Base-by-base conservation (phyloP, 2,888 invertebrate species). In the Chaetogeoica ovagalla region DNA sequence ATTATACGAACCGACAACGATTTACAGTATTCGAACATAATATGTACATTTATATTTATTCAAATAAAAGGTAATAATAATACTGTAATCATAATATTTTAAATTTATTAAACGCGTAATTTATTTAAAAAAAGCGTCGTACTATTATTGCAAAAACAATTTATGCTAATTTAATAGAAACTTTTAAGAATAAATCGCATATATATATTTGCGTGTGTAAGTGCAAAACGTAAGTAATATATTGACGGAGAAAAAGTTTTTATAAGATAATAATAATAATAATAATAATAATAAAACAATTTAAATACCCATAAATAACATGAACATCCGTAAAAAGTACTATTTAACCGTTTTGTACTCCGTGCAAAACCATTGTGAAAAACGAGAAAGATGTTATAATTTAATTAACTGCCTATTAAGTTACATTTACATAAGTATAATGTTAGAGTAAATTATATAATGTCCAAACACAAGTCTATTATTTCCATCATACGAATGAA, bases 111-210 rank as follows among this genome's bases (percentile, higher is more conserved):
- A 48, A 3, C 48, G 48, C 15, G 48, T 48, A 13, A 48, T 4
- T 43, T 43, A 43, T 43, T 43, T 43, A 1, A 43, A 11, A 43
- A 43, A 43, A 43, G 43, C 43, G 43, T 43, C 11, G 11, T 43
- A 52, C 15, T n/a, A 17, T 30, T 63, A 63, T n/a, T 13, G 37
- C 55, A 70, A 69, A 19, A 52, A 30, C 48, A 62, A 72, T n/a
- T 11, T 62, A 65, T 65, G 65, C 55, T 65, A 74, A 74, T 74
- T 65, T 37, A 55, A 74, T 55, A 55, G 17, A 74, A 74, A 74
- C 65, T 74, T 74, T 65, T 55, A 11, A 39, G 21, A 39, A 9
- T 21, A 74, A 73, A 63, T 15, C 37, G 15, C 62, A 2, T n/a
- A n/a, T 62, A 19, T 15, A 21, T 43, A 19, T 19, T 0, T 13